Evolutionary conservation across 2,797 vertebrate species (phyloP).

Genomic region (Ibycter americanus): DNA sequence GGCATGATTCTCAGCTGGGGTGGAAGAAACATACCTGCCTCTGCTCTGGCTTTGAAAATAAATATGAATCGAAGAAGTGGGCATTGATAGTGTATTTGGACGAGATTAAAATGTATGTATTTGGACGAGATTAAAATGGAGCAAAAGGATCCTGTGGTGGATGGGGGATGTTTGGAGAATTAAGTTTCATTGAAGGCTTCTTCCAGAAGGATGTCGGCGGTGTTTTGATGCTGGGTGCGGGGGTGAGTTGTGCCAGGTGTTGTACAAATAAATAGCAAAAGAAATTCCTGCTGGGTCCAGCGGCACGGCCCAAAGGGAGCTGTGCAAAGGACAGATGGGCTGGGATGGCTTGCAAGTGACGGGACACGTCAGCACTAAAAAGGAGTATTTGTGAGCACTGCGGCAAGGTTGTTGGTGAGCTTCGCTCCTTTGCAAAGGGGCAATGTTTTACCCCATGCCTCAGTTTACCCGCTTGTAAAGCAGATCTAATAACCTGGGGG

Average conservation of each 20-base stretch:
- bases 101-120: rapidly evolving
- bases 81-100: neutral
- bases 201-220: neutral
- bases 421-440: rapidly evolving
- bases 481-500: neutral
- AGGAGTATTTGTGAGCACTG: neutral
- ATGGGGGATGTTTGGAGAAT: neutral
- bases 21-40: neutral
- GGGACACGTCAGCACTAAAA: rapidly evolving
- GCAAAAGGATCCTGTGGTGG: neutral
- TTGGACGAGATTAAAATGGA: neutral
- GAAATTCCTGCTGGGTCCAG: neutral
- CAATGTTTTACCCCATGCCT: neutral
- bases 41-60: neutral
- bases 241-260: neutral
- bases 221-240: rapidly evolving
- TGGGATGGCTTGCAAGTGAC: neutral
- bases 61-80: rapidly evolving
- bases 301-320: rapidly evolving
- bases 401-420: neutral
- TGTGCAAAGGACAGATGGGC: neutral
- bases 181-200: neutral
- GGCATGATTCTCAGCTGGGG: neutral
- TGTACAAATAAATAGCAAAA: neutral
- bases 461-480: neutral